Conservation (phyloP, 2,797 vertebrate species). For the Lateolabrax maculatus region DNA sequence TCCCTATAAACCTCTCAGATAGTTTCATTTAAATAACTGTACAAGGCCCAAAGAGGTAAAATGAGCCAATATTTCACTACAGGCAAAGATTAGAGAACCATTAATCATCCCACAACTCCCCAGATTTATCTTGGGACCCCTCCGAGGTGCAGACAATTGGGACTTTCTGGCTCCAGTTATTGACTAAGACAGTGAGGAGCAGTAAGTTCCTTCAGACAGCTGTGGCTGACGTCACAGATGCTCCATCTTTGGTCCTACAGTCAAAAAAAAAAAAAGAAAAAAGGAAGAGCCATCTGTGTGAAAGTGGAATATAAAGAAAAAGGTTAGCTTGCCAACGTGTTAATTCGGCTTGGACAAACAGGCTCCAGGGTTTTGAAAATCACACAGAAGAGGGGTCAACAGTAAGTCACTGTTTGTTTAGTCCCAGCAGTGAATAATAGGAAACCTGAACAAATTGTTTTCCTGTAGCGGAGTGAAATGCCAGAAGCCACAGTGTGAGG, state of each 20-base stretch:
- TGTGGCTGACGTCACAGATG: neutral
- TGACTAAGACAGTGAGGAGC: neutral
- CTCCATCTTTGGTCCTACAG: neutral
- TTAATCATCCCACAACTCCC: neutral
- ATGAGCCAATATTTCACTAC: neutral
- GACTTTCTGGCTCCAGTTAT: neutral
- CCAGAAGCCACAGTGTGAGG: conserved; percentile 29
- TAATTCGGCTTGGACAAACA: conserved; percentile 11
- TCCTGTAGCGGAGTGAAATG: conserved; percentile 36
- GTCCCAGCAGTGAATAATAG: neutral
- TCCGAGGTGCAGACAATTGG: neutral
- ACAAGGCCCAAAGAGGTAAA: neutral
- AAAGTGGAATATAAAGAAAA: neutral
- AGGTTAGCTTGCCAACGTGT: neutral
- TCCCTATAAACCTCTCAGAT: neutral
- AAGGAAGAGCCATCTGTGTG: conserved; percentile 9
- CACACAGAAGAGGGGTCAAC: neutral
- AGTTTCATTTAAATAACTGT: neutral
- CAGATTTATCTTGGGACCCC: neutral
- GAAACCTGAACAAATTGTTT: conserved; percentile 26
- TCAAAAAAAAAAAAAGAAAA: neutral
- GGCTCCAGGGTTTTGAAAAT: neutral
- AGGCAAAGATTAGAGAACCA: neutral
- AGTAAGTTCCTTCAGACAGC: neutral
- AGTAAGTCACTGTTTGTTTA: neutral